Evolutionary conservation across 2,888 invertebrate species (phyloP).

Genomic region (Apodemia zela): DNA sequence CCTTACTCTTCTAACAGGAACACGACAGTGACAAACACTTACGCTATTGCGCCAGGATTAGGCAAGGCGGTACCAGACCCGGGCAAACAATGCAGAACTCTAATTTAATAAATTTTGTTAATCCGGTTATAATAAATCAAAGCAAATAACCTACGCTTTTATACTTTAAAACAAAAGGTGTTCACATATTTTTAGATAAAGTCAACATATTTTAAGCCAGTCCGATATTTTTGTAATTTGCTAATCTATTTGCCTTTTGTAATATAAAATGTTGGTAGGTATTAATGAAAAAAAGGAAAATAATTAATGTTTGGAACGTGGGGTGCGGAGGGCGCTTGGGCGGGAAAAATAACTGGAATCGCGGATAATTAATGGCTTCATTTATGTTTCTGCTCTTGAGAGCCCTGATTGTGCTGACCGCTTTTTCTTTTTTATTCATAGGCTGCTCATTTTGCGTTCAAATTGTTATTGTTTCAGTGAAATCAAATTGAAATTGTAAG

Average conservation of each 20-base stretch:
- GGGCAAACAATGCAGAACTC: too few species aligned
- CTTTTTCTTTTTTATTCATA: conserved; percentile 40
- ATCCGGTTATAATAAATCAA: not conserved
- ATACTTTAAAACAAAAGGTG: not conserved
- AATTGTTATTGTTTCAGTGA: conserved; percentile 67
- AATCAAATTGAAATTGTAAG: conserved; percentile 60
- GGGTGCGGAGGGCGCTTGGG: conserved; percentile 30
- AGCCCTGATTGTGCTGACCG: conserved; percentile 71
- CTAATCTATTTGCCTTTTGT: conserved; percentile 17
- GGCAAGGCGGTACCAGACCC: too few species aligned
- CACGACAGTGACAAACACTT: too few species aligned
- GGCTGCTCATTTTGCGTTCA: conserved; percentile 58
- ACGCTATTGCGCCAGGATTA: too few species aligned
- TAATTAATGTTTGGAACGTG: conserved; percentile 29
- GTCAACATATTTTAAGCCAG: not conserved
- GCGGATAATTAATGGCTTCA: conserved; percentile 79
- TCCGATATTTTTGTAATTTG: conserved; percentile 7
- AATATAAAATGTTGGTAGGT: conserved; percentile 16
- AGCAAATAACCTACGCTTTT: not conserved
- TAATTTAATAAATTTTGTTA: not conserved
- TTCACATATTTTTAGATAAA: conserved; percentile 5
- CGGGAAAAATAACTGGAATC: conserved; percentile 67
- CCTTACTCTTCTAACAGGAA: too few species aligned
- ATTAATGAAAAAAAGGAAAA: conserved; percentile 26
- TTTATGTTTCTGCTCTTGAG: conserved; percentile 79